phyloP scores from a whole-genome alignment of 2,113 vertebrate genomes.

The Rhodinocichla rosea region DNA sequence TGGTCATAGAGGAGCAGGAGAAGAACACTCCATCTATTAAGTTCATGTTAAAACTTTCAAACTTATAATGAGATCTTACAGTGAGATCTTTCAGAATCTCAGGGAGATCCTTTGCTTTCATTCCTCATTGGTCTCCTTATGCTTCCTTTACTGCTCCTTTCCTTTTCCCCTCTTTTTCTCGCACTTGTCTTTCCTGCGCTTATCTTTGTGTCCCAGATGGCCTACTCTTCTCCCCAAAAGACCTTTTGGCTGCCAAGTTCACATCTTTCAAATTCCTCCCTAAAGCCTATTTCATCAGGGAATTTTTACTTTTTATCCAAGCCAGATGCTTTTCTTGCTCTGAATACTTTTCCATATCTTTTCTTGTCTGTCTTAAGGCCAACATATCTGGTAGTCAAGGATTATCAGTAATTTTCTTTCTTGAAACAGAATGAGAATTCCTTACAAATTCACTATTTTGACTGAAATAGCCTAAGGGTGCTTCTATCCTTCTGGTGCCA shows the following conservation, averaged over 20 bases:
- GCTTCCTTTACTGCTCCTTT: background rate
- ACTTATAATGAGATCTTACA: background rate
- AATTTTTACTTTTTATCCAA: constrained; percentile 36
- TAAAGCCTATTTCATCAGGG: constrained; percentile 3
- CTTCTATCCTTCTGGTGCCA: background rate
- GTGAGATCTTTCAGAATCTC: background rate
- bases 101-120: background rate
- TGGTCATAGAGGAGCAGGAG: background rate
- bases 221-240: background rate
- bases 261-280: constrained; percentile 14
- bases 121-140: background rate
- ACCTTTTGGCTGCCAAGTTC: background rate
- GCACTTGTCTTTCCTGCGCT: background rate
- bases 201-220: background rate
- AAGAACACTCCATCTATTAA: background rate
- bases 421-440: background rate
- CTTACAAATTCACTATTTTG: background rate
- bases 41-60: background rate
- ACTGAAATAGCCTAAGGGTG: background rate
- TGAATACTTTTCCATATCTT: background rate
- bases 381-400: background rate
- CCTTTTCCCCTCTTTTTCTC: background rate
- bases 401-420: constrained; percentile 12
- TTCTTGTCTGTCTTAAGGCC: background rate
- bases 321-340: background rate